Conservation (phyloP, 2,888 invertebrate genomes). For the Lithodes maja region DNA sequence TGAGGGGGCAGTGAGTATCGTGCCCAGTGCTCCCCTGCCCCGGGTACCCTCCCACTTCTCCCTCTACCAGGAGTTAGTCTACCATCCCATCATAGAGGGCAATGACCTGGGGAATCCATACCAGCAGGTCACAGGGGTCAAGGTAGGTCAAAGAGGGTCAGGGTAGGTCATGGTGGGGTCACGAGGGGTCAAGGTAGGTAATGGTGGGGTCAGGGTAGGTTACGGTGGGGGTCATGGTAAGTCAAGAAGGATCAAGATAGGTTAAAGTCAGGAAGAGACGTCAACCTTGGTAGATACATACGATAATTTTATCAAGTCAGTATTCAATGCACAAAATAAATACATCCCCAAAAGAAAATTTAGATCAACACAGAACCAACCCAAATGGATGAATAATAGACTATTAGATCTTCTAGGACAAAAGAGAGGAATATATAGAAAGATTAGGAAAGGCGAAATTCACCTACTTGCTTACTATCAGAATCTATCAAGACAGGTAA, state of each 20-base stretch:
- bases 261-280: too few relatives aligned
- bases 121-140: neutral
- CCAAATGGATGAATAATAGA: too few relatives aligned
- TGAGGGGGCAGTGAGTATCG: constrained; percentile 10
- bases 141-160: neutral
- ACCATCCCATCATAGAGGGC: constrained; percentile 26
- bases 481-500: too few relatives aligned
- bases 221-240: neutral
- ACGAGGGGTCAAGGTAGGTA: neutral
- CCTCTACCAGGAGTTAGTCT: constrained; percentile 25
- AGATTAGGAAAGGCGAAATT: too few relatives aligned
- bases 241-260: neutral
- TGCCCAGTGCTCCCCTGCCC: constrained; percentile 9
- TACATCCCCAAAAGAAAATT: too few relatives aligned
- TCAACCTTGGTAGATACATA: too few relatives aligned
- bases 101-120: neutral
- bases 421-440: too few relatives aligned
- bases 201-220: neutral
- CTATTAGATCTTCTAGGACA: too few relatives aligned
- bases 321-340: too few relatives aligned
- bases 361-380: too few relatives aligned
- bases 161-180: neutral
- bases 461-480: too few relatives aligned
- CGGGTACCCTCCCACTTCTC: constrained; percentile 13
- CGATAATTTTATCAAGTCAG: too few relatives aligned